phyloP scores from a whole-genome alignment of 1,140 invertebrate species.

The Zaprionus ghesquierei region DNA sequence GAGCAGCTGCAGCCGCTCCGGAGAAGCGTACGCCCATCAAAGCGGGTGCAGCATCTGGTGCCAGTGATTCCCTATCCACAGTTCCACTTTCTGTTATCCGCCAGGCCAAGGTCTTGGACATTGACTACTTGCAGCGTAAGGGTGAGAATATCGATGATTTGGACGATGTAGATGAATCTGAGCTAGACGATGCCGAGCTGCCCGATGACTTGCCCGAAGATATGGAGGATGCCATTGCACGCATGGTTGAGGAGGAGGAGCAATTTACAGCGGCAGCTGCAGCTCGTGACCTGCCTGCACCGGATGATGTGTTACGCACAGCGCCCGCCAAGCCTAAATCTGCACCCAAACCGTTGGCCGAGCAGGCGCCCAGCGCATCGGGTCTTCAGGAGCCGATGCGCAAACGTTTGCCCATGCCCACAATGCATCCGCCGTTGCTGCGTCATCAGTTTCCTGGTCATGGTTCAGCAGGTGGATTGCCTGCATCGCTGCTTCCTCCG shows the following conservation, averaged over 20 bases:
- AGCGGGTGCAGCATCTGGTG: conserved; percentile 4
- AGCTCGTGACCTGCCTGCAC: conserved; percentile 84
- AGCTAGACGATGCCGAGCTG: conserved; percentile 74
- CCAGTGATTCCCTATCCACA: conserved; percentile 70
- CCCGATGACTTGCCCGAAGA: conserved; percentile 82
- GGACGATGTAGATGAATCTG: conserved; percentile 70
- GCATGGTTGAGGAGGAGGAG: conserved; percentile 86
- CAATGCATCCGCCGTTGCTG: conserved; percentile 75
- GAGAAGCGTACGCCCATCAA: conserved; percentile 69
- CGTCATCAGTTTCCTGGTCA: conserved; percentile 75
- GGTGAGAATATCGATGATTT: conserved; percentile 65
- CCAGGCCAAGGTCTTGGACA: conserved; percentile 82
- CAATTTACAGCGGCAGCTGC: conserved; percentile 83
- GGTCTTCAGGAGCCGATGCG: conserved; percentile 76
- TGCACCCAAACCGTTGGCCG: conserved; percentile 36
- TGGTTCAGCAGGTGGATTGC: conserved; percentile 12
- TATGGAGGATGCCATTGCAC: conserved; percentile 84
- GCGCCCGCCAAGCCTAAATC: conserved; percentile 63
- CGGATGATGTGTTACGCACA: conserved; percentile 85
- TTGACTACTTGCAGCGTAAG: conserved; percentile 81
- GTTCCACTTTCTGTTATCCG: conserved; percentile 79
- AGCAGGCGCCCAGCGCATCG: conserved; percentile 29
- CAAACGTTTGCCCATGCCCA: conserved; percentile 82
- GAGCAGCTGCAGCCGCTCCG: background rate
- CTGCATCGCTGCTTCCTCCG: conserved; percentile 50